Percentiles rank a stretch among this genome's conserved stretches.
These are phyloP conservation scores for Benitochromis conjunctus DNA, from an alignment of 2,113 vertebrate genomes.

Conservation along the genomic window DNA sequence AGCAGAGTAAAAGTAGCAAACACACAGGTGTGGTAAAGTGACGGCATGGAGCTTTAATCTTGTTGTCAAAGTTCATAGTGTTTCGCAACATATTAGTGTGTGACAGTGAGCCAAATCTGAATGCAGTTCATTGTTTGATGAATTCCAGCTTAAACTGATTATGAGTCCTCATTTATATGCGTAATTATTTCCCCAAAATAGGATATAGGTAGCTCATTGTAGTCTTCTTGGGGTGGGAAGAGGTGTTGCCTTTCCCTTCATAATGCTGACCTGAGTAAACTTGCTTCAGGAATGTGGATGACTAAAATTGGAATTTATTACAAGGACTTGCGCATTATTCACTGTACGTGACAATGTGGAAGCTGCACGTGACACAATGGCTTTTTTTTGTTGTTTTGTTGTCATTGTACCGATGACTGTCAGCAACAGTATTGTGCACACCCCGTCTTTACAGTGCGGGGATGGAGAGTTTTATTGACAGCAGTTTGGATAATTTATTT, in stretches of 20 bases:
- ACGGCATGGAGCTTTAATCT: background rate
- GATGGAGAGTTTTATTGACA: slow-evolving; percentile 46
- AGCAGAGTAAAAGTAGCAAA: background rate
- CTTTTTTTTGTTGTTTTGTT: background rate
- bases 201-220: background rate
- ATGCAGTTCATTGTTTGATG: background rate
- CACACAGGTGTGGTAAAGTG: background rate
- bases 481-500: slow-evolving; percentile 55
- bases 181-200: slow-evolving; percentile 30
- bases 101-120: background rate
- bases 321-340: background rate
- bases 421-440: background rate
- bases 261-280: background rate
- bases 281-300: background rate
- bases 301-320: background rate
- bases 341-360: background rate
- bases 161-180: background rate
- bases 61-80: background rate
- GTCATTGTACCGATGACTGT: background rate
- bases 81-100: background rate
- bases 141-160: slow-evolving; percentile 10
- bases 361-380: background rate
- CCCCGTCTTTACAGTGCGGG: background rate
- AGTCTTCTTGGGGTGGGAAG: background rate
- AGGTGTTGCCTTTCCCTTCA: background rate